These are phyloP conservation scores for Cepphus grylle DNA, from an alignment of 2,113 vertebrate genomes.

Conservation along the genomic window DNA sequence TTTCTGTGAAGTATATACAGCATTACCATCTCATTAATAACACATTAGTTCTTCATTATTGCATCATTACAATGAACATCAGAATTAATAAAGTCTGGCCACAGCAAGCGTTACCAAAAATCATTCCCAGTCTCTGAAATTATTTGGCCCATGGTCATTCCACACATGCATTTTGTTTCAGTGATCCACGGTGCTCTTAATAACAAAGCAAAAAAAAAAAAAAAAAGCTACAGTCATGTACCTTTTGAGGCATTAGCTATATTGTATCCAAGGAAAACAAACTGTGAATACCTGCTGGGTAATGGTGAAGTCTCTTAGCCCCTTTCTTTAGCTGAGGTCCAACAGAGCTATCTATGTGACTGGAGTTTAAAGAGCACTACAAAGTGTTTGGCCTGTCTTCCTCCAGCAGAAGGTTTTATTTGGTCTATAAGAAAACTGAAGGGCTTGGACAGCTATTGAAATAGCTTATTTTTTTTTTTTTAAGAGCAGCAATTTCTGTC, in stretches of 20 bases:
- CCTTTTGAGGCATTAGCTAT: background rate
- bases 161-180: background rate
- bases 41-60: background rate
- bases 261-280: background rate
- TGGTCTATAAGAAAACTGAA: background rate
- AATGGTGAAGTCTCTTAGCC: background rate
- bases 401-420: background rate
- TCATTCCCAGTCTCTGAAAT: background rate
- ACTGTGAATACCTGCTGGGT: background rate
- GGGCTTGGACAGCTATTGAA: background rate
- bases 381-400: background rate
- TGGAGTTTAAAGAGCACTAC: background rate
- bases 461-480: background rate
- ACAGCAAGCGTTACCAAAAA: background rate
- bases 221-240: background rate
- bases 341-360: background rate
- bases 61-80: background rate
- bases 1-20: background rate
- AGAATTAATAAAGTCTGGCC: background rate
- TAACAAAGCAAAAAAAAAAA: background rate
- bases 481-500: background rate
- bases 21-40: constrained; percentile 28
- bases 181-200: background rate
- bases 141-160: background rate
- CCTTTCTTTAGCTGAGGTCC: background rate